phyloP scores from a whole-genome alignment of 2,797 vertebrate species.

The Scleropages formosus region DNA sequence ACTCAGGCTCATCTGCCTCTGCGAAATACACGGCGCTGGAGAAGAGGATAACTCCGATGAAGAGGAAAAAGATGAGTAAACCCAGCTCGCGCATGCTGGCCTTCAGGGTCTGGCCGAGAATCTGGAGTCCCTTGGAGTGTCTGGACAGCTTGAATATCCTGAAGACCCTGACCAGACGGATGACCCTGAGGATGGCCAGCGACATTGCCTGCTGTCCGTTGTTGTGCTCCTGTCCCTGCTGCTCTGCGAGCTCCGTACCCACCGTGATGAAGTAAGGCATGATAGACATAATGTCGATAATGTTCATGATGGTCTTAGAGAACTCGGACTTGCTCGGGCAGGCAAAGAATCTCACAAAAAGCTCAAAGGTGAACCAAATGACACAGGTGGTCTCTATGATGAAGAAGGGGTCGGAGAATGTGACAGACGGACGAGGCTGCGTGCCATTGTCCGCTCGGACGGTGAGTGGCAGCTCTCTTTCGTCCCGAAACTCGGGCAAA shows the following conservation, averaged over 20 bases:
- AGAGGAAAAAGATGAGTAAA: conserved; percentile 95
- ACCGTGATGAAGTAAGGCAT: conserved; percentile 96
- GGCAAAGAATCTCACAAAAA: conserved; percentile 87
- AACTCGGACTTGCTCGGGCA: conserved; percentile 88
- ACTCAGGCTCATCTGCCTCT: conserved; percentile 87
- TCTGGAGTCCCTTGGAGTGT: conserved; percentile 95
- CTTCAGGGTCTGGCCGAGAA: conserved; percentile 90
- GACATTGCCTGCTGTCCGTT: conserved; percentile 94
- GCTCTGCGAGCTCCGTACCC: conserved; percentile 89
- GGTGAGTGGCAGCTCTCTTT: conserved; percentile 74
- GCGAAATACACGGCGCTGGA: conserved; percentile 95
- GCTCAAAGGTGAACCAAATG: conserved; percentile 96
- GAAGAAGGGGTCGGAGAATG: conserved; percentile 90
- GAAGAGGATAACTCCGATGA: conserved; percentile 95
- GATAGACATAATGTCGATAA: conserved; percentile 91
- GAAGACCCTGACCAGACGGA: conserved; percentile 91
- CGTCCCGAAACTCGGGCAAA: conserved; percentile 89
- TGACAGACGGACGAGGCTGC: conserved; percentile 64
- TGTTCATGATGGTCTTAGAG: conserved; percentile 87
- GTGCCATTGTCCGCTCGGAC: conserved; percentile 68
- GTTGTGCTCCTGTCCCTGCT: conserved; percentile 69
- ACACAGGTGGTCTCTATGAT: conserved; percentile 94
- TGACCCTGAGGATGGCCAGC: conserved; percentile 91
- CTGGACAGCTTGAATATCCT: conserved; percentile 93
- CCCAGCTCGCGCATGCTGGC: conserved; percentile 95